Base-by-base conservation (phyloP, 1,140 invertebrate genomes). In the Leucophenga varia region DNA sequence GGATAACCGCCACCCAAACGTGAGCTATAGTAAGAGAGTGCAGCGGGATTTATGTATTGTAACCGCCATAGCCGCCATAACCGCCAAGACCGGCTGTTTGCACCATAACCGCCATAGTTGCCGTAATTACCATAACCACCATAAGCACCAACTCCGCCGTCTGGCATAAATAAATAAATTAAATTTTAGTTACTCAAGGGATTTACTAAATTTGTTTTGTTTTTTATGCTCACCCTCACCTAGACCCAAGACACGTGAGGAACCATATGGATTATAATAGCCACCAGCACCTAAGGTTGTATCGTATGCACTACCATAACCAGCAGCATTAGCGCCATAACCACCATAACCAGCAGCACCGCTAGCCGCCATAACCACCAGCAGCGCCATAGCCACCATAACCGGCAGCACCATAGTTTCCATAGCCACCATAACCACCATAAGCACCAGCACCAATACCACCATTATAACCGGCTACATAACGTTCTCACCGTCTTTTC, bases 401-500 rank as follows among this genome's bases (percentile, higher is more conserved):
- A n/a, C n/a, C n/a, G n/a, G n/a, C n/a, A n/a, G n/a, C n/a, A n/a
- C n/a, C n/a, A n/a, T 12, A 7, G 28, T 30, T n/a, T n/a, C n/a
- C n/a, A n/a, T n/a, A n/a, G n/a, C n/a, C n/a, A n/a, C 36, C 25
- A 28, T 42, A 1, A 44, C 34, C 19, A 44, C 34, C 10, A 40
- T 22, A 30, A 14, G 32, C 49, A 40, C 48, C 46, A 34, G 55
- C 65, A 61, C 57, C 53, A 22, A 64, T 55, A 53, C 68, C 59
- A 56, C 55, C 61, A 41, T 34, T 35, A 18, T 38, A 12, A 35
- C 48, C 17, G 25, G 38, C 31, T 14, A 54, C 54, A 61, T 59
- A 54, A 34, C 68, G 63, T 54, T 67, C 68, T 47, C 68, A 64
- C 51, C 68, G 63, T 17, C 68, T 67, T 56, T 67, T 67, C 34